phyloP scores from a whole-genome alignment of 2,888 invertebrate genomes.

The Cosmia trapezina region DNA sequence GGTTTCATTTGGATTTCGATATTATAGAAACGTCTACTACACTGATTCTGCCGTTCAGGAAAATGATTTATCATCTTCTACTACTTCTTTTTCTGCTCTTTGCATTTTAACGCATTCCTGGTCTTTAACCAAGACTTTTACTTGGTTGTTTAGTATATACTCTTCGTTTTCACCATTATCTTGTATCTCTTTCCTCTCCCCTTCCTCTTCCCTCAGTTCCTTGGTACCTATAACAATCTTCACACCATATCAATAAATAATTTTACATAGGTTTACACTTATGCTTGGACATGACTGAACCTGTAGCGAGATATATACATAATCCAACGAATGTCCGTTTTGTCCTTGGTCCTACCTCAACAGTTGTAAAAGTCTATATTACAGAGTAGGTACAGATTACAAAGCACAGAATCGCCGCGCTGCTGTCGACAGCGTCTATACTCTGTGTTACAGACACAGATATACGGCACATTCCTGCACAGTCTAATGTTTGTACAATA shows the following conservation, averaged over 20 bases:
- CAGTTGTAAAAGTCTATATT: neutral
- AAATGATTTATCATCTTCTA: neutral
- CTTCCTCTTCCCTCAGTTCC: neutral
- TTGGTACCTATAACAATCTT: neutral
- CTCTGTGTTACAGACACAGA: neutral
- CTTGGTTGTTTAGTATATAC: too few species aligned
- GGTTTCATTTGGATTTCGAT: too few species aligned
- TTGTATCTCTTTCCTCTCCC: neutral
- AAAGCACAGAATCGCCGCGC: neutral
- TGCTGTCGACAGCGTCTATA: neutral
- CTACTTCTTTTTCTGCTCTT: neutral
- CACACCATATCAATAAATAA: neutral
- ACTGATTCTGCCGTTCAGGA: neutral
- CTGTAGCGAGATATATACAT: neutral
- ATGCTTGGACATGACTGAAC: neutral
- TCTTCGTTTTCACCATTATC: neutral
- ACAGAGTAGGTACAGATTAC: neutral
- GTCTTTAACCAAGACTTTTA: neutral
- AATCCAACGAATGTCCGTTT: neutral
- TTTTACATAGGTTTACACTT: neutral
- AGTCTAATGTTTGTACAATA: neutral
- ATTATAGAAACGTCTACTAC: neutral
- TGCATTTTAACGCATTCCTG: neutral
- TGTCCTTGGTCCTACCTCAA: constrained; percentile 20
- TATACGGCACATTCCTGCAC: neutral